Base-by-base conservation (phyloP, 2,113 vertebrate species). In the Nothocercus julius region DNA sequence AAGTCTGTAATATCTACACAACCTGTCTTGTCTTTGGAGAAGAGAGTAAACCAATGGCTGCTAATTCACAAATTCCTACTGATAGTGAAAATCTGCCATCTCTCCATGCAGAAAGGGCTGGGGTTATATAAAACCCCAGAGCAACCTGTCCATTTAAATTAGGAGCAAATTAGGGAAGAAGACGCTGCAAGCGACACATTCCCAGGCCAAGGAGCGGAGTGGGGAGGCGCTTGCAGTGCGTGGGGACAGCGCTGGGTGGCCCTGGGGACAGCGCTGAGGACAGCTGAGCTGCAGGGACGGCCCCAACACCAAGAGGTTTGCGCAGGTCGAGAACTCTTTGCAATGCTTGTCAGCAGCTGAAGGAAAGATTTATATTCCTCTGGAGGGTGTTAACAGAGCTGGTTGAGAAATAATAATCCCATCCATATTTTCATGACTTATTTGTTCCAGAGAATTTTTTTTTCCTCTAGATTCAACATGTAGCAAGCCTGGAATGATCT, bases 401-500 rank as follows among this genome's bases (percentile, higher is more conserved):
- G 40, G 36, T 4, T 72, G 56, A 58, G 68, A 93, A 95, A 85
- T 69, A 95, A 85, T 69, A 87, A 73, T 14, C 38, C 61, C 53
- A 70, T 32, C 27, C 49, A 17, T 16, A 34, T 40, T 40, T 62
- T 28, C 59, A 63, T 54, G 28, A 34, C 28, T 38, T 75, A 49
- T 67, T 86, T 42, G 28, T 40, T 51, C 38, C 40, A 47, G 34
- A 82, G 51, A 38, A 11, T 38, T 49, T 49, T 49, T 49, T 49
- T 22, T 49, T 49, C 49, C 21, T 4, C 36, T 63, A 24, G 40
- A 27, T 17, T 63, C 56, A 74, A 76, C 21, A n/a, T 2, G 22
- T 3, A n/a, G 22, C 24, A 83, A 20, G n/a, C 20, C 15, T 27
- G n/a, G 28, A 62, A 70, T 4, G 6, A 69, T n/a, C 28, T 38